phyloP scores from a whole-genome alignment of 2,888 invertebrate genomes.

The Myathropa florea region DNA sequence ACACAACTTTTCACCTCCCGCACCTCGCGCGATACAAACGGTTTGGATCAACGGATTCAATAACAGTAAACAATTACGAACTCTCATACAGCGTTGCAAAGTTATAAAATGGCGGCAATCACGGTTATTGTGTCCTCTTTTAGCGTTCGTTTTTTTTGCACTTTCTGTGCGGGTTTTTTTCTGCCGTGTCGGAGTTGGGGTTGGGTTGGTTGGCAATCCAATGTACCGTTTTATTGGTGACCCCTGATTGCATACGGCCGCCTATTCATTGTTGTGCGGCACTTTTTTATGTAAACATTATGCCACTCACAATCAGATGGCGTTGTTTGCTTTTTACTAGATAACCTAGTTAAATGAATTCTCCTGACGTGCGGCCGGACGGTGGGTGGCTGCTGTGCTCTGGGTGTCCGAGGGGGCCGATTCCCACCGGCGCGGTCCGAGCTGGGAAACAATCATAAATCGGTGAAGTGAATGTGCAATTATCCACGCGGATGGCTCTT shows the following conservation, averaged over 20 bases:
- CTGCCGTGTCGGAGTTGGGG: not conserved
- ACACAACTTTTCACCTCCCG: not conserved
- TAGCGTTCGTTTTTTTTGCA: not conserved
- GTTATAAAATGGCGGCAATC: conserved; percentile 48
- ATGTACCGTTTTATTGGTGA: conserved; percentile 32
- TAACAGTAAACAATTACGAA: conserved; percentile 64
- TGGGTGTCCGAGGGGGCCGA: too few relatives aligned
- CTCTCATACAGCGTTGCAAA: conserved; percentile 27
- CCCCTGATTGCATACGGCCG: conserved; percentile 46
- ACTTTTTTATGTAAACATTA: conserved; percentile 26
- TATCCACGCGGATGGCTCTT: conserved; percentile 44
- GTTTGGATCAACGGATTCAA: conserved; percentile 66
- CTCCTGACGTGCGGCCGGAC: too few relatives aligned
- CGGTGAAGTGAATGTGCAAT: conserved; percentile 51
- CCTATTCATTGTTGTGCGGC: conserved; percentile 37
- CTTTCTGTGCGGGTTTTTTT: not conserved
- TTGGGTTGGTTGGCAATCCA: conserved; percentile 29
- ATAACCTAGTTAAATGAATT: not conserved
- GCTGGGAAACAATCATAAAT: conserved; percentile 51
- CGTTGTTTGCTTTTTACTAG: conserved; percentile 12
- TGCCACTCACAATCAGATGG: conserved; percentile 48
- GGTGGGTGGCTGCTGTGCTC: too few relatives aligned
- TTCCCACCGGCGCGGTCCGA: too few relatives aligned
- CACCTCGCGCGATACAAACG: not conserved
- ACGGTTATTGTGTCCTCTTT: conserved; percentile 33